Base-by-base conservation (phyloP, 2,797 vertebrate species). In the Hemibagrus guttatus region DNA sequence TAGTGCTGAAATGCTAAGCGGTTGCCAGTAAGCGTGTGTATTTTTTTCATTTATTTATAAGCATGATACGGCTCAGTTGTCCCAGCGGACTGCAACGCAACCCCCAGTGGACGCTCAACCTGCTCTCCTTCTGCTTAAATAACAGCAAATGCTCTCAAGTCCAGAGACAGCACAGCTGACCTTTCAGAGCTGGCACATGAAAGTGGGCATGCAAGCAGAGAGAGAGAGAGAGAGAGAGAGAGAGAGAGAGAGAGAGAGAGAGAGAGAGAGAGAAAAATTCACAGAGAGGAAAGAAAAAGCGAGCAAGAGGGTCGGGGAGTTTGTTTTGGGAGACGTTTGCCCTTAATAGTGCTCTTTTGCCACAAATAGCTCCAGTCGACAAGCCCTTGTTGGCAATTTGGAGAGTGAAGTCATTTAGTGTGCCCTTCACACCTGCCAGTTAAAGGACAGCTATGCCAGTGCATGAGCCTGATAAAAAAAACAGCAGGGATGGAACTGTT, bases 141-240 rank as follows among this genome's bases (percentile, higher is more conserved):
- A 84, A 88, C 84, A 81, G 59, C 68, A 81, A 85, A 87, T 74
- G 69, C 66, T 87, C 69, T 82, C 78, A 23, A 69, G 83, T 49
- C 84, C 63, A 69, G 68, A 79, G 49, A 80, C 66, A 39, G 76
- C 49, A 28, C 56, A 71, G 83, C 89, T 91, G 90, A 93, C 94
- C 93, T 94, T 94, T 93, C 86, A 78, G 76, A 80, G 59, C 81
- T 64, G 88, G 85, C 72, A 91, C 90, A 91, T 92, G 92, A 92
- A 89, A 91, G 81, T 28, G 83, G 91, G 87, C 88, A 91, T 89
- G 91, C 89, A 88, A 83, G 87, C 91, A 88, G 92, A 92, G 64
- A 79, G 66, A 80, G 79, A 17, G 52, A 83, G 28, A 84, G 54
- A 76, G 69, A 52, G 2, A 72, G 19, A 84, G 68, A 49, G 52